Base-by-base conservation (phyloP, 1,140 invertebrate species). In the Metopolophium dirhodum region DNA sequence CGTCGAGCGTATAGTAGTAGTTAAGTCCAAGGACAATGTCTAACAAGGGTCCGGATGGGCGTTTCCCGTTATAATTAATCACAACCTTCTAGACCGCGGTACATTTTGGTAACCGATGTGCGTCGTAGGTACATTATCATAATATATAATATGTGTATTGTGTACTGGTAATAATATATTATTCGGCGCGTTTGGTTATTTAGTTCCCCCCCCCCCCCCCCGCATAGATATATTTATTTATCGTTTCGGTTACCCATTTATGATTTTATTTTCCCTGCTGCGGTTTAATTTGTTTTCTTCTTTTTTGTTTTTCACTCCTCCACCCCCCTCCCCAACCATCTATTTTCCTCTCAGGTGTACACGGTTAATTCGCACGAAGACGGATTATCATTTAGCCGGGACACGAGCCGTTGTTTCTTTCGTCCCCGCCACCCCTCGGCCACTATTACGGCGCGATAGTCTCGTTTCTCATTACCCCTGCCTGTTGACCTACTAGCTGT, bases 11-110 rank as follows among this genome's bases (percentile, higher is more conserved):
- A 37, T 18, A 26, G 35, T 37, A 49, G 57, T 37, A 49, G 57
- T 47, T 45, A 57, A 49, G 61, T 82, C 90, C 68, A n/a, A 23
- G 41, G 47, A 83, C 91, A 92, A 92, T 92, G 91, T 92, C 41
- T 92, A 92, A 92, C 91, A 92, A 92, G 91, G 91, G 91, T 92
- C 41, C 47, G 9, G 41, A 14, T 51, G 47, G 77, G 68, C 91
- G 77, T 47, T 92, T 37, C n/a, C 7, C 47, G 37, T 83, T 92
- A 85, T 35, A 92, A 92, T 92, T 92, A 92, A 92, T 92, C 47
- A 77, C 61, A 57, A 89, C 51, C 35, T 89, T 14, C 51, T 57
- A 57, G 22, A 51, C 47, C 18, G 20, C 26, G 41, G 41, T 86
- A 47, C 45, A 47, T 47, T 45, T 41, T 26, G 41, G 23, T n/a